Evolutionary conservation across 2,113 vertebrate species (phyloP).

Genomic region (Elanoides forficatus): DNA sequence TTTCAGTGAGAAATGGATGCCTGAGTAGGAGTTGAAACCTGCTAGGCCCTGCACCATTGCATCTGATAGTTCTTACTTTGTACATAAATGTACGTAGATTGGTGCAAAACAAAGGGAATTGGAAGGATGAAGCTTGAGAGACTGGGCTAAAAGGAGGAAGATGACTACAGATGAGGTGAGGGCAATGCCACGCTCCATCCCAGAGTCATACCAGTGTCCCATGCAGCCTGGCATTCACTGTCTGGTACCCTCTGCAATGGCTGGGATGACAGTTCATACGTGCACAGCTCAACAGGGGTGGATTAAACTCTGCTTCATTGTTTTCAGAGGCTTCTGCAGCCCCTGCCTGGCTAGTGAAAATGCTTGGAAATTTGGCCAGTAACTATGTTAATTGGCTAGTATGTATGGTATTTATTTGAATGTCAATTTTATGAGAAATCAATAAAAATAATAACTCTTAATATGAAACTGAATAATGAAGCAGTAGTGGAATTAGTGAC

Average conservation of each 20-base stretch:
- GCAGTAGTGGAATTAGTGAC: neutral
- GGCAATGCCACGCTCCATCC: neutral
- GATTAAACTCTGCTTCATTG: neutral
- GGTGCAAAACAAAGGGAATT: neutral
- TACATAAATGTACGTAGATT: neutral
- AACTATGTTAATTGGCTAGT: neutral
- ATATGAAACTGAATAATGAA: neutral
- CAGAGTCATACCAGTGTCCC: neutral
- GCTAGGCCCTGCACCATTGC: neutral
- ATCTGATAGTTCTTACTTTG: neutral
- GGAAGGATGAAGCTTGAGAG: neutral
- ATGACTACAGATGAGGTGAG: neutral
- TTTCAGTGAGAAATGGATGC: neutral
- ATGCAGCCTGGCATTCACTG: neutral
- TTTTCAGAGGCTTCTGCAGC: neutral
- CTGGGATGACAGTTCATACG: accelerated
- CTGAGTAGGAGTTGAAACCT: neutral
- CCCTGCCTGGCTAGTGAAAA: neutral
- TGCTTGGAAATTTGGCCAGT: neutral
- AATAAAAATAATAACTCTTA: neutral
- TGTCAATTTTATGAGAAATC: neutral
- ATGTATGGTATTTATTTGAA: neutral
- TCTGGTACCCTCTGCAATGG: neutral
- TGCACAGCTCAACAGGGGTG: neutral
- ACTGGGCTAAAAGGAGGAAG: neutral